Evolutionary conservation across 1,140 invertebrate genomes (phyloP).

Genomic region (Caenorhabditis inopinata): DNA sequence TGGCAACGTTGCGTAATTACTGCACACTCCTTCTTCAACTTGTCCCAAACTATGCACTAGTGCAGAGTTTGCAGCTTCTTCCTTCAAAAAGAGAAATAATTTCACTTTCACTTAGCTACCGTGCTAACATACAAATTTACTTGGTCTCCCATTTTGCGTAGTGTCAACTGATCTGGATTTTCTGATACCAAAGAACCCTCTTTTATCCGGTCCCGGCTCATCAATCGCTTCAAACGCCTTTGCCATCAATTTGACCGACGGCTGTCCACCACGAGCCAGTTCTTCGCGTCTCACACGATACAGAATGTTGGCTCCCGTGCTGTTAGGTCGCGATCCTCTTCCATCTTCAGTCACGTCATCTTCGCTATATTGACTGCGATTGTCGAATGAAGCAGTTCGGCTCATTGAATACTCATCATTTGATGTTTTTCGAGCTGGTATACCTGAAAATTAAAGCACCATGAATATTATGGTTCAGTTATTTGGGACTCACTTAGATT

Average conservation of each 20-base stretch:
- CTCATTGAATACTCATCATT: conserved; percentile 11
- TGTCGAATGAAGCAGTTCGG: conserved; percentile 42
- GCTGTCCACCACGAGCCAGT: conserved; percentile 57
- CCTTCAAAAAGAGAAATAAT: background rate
- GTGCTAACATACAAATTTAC: background rate
- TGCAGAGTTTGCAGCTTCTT: conserved; percentile 25
- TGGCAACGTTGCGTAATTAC: conserved; percentile 27
- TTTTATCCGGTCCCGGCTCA: conserved; percentile 31
- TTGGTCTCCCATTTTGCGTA: conserved; percentile 30
- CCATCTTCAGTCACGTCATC: background rate
- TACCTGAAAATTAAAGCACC: background rate
- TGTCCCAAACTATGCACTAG: conserved; percentile 36
- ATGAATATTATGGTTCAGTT: too few relatives aligned
- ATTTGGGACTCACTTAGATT: background rate
- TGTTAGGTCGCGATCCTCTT: conserved; percentile 4
- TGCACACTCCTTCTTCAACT: conserved; percentile 37
- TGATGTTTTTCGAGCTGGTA: background rate
- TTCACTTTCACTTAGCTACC: too few relatives aligned
- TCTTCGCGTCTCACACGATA: conserved; percentile 65
- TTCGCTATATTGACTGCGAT: conserved; percentile 4
- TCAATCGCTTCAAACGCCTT: conserved; percentile 61
- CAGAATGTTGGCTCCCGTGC: conserved; percentile 63
- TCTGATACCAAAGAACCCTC: conserved; percentile 57
- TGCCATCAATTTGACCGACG: conserved; percentile 61
- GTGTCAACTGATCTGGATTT: conserved; percentile 57